Base-by-base conservation (phyloP, 2,888 invertebrate species). In the Nasonovia ribisnigri region DNA sequence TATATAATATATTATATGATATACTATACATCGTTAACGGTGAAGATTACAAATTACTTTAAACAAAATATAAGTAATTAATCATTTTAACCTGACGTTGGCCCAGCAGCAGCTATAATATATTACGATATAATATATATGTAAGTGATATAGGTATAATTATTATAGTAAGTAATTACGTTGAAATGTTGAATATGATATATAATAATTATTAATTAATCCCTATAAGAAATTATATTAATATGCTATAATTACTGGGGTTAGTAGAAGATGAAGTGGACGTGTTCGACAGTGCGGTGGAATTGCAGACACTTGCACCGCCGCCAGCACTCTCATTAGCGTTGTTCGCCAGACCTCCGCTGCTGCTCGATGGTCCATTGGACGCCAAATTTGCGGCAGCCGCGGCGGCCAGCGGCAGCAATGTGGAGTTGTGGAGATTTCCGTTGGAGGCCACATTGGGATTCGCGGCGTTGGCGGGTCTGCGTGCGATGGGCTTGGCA, bases 401-500 rank as follows among this genome's bases (percentile, higher is more conserved):
- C 42, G 57, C 92, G 16, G 90, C 77, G 6, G 92, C 92, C 26
- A 93, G 24, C 29, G 86, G 86, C 36, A 92, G 54, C 36, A 92
- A 43, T 29, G 92, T 43, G n/a, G 93, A 90, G 51, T 90, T 93
- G 86, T 90, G 90, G 4, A 93, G 86, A 42, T 51, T 87, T 26
- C 89, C 89, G 93, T 90, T 93, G 57, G 57, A 13, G 42, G 29
- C 48, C 51, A 54, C 36, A n/a, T 77, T 77, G 36, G 89, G 77
- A 36, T 93, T 90, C 10, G 57, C 36, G 26, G n/a, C 60, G 42
- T 90, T 90, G 48, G 51, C 29, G 8, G 86, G 93, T 29, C 93
- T 46, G 20, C 93, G 89, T 0, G 93, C 93, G 48, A 93, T 93
- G 5, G 95, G 95, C 88, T 95, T 95, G n/a, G 95, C 95, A 92